A percentile compares a stretch with the other conserved stretches of the same genome.
Evolutionary conservation across 2,113 vertebrate species (phyloP).

Genomic region (Riparia riparia): DNA sequence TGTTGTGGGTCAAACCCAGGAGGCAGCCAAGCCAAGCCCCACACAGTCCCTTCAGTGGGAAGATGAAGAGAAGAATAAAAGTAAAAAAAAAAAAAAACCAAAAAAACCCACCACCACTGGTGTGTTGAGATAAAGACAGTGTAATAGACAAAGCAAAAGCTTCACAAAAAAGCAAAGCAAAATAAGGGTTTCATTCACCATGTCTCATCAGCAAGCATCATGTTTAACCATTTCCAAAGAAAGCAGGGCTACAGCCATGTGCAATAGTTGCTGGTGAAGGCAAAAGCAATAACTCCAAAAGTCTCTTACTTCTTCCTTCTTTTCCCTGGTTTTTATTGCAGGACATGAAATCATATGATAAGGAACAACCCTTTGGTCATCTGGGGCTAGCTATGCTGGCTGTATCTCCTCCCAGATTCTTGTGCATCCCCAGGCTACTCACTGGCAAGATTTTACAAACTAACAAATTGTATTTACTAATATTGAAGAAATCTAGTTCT

Average conservation of each 20-base stretch:
- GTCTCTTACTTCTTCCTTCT: background rate
- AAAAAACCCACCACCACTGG: too few species aligned
- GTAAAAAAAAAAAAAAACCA: background rate
- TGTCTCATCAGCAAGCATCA: background rate
- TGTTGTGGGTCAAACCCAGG: background rate
- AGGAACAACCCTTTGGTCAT: background rate
- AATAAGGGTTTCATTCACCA: background rate
- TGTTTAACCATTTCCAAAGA: background rate
- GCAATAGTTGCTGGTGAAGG: background rate
- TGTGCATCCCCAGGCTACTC: rapidly evolving
- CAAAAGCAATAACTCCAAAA: rapidly evolving
- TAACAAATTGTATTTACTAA: background rate
- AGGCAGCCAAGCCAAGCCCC: background rate
- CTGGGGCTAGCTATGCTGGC: background rate
- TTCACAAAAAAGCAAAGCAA: background rate
- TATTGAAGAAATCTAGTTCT: background rate
- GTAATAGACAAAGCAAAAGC: background rate
- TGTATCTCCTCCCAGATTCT: background rate
- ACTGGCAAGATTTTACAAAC: background rate
- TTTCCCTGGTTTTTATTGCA: background rate
- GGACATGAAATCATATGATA: rapidly evolving
- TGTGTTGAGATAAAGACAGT: background rate
- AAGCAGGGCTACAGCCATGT: background rate
- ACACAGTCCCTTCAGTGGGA: background rate
- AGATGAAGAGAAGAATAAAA: background rate